These are phyloP conservation scores for Eupelmus urozonus DNA, from an alignment of 2,888 invertebrate species.

Conservation along the genomic window DNA sequence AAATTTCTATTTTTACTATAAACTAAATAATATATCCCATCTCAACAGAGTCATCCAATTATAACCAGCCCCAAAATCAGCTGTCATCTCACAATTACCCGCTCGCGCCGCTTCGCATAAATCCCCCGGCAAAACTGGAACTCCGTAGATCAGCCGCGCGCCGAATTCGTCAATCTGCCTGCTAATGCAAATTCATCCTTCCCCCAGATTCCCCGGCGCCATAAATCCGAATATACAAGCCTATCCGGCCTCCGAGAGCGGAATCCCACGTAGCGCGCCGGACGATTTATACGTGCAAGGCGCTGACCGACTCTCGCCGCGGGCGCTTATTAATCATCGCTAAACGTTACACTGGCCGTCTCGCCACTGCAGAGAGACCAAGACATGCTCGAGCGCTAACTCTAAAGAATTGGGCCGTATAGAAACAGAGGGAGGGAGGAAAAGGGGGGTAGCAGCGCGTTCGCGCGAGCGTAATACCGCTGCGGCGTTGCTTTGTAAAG, in stretches of 20 bases:
- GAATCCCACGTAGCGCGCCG: not conserved
- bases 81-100: too few species aligned
- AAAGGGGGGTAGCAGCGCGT: not conserved
- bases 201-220: not conserved
- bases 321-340: constrained; percentile 44
- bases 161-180: not conserved
- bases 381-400: constrained; percentile 4
- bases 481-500: constrained; percentile 39
- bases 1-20: too few species aligned
- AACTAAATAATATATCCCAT: too few species aligned
- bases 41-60: too few species aligned
- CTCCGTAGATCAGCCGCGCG: too few species aligned
- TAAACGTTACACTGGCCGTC: constrained; percentile 5
- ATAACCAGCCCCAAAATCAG: not conserved
- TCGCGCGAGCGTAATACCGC: constrained; percentile 15
- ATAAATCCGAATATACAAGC: not conserved
- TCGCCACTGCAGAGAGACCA: not conserved
- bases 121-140: too few species aligned
- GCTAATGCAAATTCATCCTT: not conserved
- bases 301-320: not conserved
- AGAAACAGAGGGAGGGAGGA: not conserved
- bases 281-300: not conserved
- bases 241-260: not conserved
- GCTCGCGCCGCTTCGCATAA: too few species aligned
- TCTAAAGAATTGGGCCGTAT: constrained; percentile 34